A percentile compares a stretch with the other conserved stretches of the same genome.
These are phyloP conservation scores for Vanessa atalanta DNA, from an alignment of 1,140 invertebrate species.

Conservation along the genomic window DNA sequence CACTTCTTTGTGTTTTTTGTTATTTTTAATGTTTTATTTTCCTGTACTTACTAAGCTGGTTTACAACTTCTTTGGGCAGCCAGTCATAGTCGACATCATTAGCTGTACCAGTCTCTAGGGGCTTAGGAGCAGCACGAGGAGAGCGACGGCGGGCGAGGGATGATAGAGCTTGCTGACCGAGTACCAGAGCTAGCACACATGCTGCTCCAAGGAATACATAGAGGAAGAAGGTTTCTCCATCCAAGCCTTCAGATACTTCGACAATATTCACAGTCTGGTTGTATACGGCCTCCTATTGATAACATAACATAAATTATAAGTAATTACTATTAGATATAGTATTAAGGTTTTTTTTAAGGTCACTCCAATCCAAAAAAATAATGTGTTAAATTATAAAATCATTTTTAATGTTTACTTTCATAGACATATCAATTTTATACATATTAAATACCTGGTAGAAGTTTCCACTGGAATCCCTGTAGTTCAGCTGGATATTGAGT, in stretches of 20 bases:
- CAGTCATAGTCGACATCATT: constrained; percentile 99
- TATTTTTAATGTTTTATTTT: not conserved
- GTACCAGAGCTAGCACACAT: constrained; percentile 91
- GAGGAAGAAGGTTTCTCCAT: constrained; percentile 99
- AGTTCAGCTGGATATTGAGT: constrained; percentile 95
- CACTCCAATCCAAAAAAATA: too few species aligned
- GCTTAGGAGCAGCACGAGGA: constrained; percentile 82
- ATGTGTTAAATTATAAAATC: too few species aligned
- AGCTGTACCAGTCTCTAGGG: constrained; percentile 89
- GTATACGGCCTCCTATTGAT: constrained; percentile 93
- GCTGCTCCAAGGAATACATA: constrained; percentile 96
- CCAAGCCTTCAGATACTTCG: constrained; percentile 97
- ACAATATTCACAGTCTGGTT: constrained; percentile 99
- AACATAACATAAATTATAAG: too few species aligned
- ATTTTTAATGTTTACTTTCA: too few species aligned
- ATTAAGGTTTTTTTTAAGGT: too few species aligned
- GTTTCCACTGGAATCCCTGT: constrained; percentile 89
- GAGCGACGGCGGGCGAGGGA: constrained; percentile 86
- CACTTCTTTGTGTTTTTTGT: not conserved
- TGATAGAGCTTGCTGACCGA: constrained; percentile 93
- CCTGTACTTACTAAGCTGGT: constrained; percentile 87
- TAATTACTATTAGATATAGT: too few species aligned
- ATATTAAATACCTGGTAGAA: constrained; percentile 79
- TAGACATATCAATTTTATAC: not conserved
- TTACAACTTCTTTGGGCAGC: constrained; percentile 95